Evolutionary conservation across 92 coral and sea anemone species (phyloP), one percentile per base, ranked within the genome.

Genomic region (Phenganax subtilis): DNA sequence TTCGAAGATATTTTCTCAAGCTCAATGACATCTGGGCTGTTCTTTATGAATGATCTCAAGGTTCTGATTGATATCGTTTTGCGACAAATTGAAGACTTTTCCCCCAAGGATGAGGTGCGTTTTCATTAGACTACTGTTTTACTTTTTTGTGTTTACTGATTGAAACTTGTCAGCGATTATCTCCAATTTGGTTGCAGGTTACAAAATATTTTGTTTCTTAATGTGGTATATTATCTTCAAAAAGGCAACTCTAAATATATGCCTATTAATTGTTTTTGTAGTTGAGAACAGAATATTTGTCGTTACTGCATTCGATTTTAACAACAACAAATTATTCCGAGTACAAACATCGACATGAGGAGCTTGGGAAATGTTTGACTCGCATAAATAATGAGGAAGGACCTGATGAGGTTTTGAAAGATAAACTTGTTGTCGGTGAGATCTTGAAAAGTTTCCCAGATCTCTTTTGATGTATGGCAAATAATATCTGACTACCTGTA

Each of bases 31-130:
- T 84, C 98, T n/a, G 97, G 85, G 56, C 81, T 94, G 70, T 94
- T 94, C 80, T 94, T 90, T 71, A 87, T 92, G 11, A 84, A 90
- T 8, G 98, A 94, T 71, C 89, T 94, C 91, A 90, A 84, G 90
- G 91, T 94, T 10, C 85, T 94, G 8, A 85, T 92, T 55, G 98
- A 94, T 76, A 94, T 94, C 84, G 86, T 92, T 55, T 66, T 90
- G 63, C 87, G 98, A 44, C 94, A 92, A 75, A 56, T 92, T 51
- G 58, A 91, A 8, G 97, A 94, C 64, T 88, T 94, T 3, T 85
- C 90, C 8, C 92, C 98, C 7, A 97, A 97, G 51, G 86, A 90
- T 52, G 82, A 81, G 89, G 97, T 93, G 59, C 51, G 83, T 79
- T 47, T 53, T n/a, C 20, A 51, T 20, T 11, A 11, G 12, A 14